A percentile compares a stretch with the other conserved stretches of the same genome.
phyloP scores from a whole-genome alignment of 2,888 invertebrate genomes.

The Theretra japonica region DNA sequence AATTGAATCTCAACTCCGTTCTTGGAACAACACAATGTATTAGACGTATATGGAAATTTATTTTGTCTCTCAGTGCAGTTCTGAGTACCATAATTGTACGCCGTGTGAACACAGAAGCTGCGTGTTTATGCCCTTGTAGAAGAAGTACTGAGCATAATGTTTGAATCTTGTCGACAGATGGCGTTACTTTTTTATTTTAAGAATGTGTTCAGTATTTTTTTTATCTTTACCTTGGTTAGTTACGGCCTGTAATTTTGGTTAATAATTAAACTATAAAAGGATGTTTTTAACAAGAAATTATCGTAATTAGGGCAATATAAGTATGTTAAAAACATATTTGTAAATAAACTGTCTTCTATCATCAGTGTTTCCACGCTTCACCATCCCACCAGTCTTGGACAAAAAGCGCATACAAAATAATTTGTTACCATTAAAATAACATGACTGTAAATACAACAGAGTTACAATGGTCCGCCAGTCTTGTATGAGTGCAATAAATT shows the following conservation, averaged over 20 bases:
- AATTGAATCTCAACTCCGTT: conserved; percentile 31
- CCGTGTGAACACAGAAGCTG: neutral
- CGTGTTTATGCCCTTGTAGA: neutral
- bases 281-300: too few relatives aligned
- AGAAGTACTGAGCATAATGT: neutral
- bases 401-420: neutral
- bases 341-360: neutral
- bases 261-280: too few relatives aligned
- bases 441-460: neutral
- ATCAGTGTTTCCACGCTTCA: neutral
- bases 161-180: neutral
- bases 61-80: conserved; percentile 8
- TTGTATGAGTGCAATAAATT: conserved; percentile 47
- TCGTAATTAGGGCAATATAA: too few relatives aligned
- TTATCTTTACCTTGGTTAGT: too few relatives aligned
- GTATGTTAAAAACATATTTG: neutral
- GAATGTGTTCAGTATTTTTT: neutral
- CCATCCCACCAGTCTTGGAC: too few relatives aligned
- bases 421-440: neutral
- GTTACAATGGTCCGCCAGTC: neutral
- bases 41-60: conserved; percentile 45
- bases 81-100: neutral
- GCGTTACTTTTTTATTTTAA: neutral
- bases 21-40: conserved; percentile 26
- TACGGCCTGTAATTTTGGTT: too few relatives aligned